Conservation (phyloP, 2,797 vertebrate genomes). For the Hoplostethus atlanticus region DNA sequence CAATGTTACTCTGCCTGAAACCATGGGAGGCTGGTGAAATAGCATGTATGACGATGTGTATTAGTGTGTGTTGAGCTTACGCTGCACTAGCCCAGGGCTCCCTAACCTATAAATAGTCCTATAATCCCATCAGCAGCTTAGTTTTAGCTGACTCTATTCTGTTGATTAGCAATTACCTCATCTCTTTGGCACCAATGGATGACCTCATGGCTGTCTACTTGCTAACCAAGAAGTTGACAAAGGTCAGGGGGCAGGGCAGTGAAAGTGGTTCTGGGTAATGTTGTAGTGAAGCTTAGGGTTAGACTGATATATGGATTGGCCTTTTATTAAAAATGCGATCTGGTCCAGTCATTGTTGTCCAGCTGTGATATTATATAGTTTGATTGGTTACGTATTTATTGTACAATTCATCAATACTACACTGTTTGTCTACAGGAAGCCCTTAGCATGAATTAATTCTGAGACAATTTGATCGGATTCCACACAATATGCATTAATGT, state of each 20-base stretch:
- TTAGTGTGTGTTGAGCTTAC: slow-evolving; percentile 41
- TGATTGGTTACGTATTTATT: no score
- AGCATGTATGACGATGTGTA: slow-evolving; percentile 14
- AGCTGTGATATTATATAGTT: no score
- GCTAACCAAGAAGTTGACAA: not conserved
- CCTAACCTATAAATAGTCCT: slow-evolving; percentile 67
- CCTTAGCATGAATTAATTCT: no score
- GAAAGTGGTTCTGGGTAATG: slow-evolving; percentile 24
- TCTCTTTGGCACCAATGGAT: slow-evolving; percentile 29
- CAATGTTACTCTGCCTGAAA: not conserved
- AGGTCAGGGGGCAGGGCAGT: not conserved
- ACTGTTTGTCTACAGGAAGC: no score
- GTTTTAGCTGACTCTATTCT: slow-evolving; percentile 51
- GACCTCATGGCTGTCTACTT: slow-evolving; percentile 4
- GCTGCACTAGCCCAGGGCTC: slow-evolving; percentile 31
- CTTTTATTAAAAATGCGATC: not conserved
- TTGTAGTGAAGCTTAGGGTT: not conserved
- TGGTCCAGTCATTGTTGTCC: no score
- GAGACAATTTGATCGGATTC: no score
- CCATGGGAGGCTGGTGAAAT: not conserved
- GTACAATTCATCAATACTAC: no score
- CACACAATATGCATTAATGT: no score
- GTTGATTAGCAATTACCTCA: slow-evolving; percentile 59
- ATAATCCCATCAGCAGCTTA: slow-evolving; percentile 79
- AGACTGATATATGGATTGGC: not conserved